Conservation (phyloP, 2,888 invertebrate species). For the Altica lythri region DNA sequence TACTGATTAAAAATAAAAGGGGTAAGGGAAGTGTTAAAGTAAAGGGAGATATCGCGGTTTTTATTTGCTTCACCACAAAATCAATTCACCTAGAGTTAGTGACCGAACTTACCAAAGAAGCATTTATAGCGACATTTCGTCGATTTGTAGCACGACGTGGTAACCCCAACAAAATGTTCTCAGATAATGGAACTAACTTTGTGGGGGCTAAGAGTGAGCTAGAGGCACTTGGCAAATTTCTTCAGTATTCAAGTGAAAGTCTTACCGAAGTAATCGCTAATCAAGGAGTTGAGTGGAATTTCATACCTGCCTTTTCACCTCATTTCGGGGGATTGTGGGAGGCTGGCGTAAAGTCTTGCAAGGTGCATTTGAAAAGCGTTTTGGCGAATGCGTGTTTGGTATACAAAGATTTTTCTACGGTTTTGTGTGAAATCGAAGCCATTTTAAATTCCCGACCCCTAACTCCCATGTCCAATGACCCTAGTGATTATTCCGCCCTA, state of each 20-base stretch:
- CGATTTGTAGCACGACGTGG: slow-evolving; percentile 11
- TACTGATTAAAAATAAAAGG: slow-evolving; percentile 13
- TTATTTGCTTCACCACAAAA: slow-evolving; percentile 1
- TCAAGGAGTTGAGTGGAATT: slow-evolving; percentile 6
- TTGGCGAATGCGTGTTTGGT: slow-evolving; percentile 37
- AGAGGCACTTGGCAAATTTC: not conserved
- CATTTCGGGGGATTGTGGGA: slow-evolving; percentile 50
- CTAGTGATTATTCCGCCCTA: slow-evolving; percentile 37
- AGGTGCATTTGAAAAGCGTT: slow-evolving; percentile 43
- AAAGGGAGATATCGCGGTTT: slow-evolving; percentile 23
- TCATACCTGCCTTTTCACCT: slow-evolving; percentile 40
- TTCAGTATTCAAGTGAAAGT: not conserved
- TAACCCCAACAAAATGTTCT: slow-evolving; percentile 5
- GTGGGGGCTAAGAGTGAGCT: slow-evolving; percentile 14
- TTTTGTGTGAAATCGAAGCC: slow-evolving; percentile 45
- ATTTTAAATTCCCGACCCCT: slow-evolving; percentile 48
- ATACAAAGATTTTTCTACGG: slow-evolving; percentile 45
- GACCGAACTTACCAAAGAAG: not conserved
- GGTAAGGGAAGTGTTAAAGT: slow-evolving; percentile 14
- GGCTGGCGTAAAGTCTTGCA: slow-evolving; percentile 43
- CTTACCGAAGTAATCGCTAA: not conserved
- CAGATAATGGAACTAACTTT: slow-evolving; percentile 24
- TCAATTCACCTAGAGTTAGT: slow-evolving; percentile 11
- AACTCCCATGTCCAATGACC: slow-evolving; percentile 39
- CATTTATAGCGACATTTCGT: slow-evolving; percentile 10